phyloP scores from a whole-genome alignment of 2,888 invertebrate species.

The Uloborus plumipes region DNA sequence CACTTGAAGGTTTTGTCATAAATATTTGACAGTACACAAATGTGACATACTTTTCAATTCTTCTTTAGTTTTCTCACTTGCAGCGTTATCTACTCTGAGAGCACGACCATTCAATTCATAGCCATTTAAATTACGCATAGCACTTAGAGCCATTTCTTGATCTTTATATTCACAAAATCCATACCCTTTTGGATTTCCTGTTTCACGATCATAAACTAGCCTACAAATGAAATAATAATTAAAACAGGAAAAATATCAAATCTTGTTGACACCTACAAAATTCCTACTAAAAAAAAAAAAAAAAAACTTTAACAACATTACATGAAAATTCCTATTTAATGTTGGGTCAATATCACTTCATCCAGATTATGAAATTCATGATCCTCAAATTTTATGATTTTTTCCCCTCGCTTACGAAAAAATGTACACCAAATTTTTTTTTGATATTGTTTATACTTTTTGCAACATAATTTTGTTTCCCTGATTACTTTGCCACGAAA shows the following conservation, averaged over 20 bases:
- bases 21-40: not conserved
- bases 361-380: no score
- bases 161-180: constrained; percentile 99
- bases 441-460: no score
- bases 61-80: constrained; percentile 70
- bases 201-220: constrained; percentile 97
- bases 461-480: no score
- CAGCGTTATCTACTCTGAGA: constrained; percentile 94
- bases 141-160: constrained; percentile 96
- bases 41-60: constrained; percentile 88
- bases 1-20: not conserved
- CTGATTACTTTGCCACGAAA: no score
- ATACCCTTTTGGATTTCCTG: constrained; percentile 99
- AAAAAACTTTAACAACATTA: no score
- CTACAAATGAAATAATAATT: constrained; percentile 73
- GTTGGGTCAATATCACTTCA: no score
- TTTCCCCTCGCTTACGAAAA: no score
- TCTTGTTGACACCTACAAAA: no score
- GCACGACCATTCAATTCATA: constrained; percentile 97
- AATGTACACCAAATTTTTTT: no score
- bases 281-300: no score
- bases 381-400: no score
- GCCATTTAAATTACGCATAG: constrained; percentile 97
- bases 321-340: no score
- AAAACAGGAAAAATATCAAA: not conserved